phyloP scores from a whole-genome alignment of 2,797 vertebrate genomes.

The Calcarius lapponicus region DNA sequence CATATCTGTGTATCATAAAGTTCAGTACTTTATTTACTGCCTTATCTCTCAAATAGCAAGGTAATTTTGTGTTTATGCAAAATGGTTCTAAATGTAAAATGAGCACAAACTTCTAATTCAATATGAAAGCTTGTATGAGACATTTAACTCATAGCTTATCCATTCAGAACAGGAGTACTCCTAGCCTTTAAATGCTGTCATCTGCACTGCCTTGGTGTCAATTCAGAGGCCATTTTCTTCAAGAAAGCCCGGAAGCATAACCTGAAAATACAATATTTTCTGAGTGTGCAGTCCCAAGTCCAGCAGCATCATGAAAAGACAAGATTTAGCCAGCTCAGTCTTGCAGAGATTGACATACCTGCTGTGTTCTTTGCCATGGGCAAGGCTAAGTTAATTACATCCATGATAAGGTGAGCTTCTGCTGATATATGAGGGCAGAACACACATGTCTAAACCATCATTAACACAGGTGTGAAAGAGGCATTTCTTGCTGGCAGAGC shows the following conservation, averaged over 20 bases:
- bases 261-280: background rate
- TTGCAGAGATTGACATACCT: background rate
- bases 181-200: background rate
- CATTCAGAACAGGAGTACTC: background rate
- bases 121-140: background rate
- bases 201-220: background rate
- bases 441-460: background rate
- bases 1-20: background rate
- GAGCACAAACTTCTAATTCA: background rate
- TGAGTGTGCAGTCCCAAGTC: background rate
- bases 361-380: background rate
- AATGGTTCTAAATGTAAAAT: background rate
- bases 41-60: background rate
- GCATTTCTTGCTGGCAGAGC: background rate
- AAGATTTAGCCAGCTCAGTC: background rate
- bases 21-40: background rate
- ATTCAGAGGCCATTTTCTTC: background rate
- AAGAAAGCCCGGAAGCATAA: background rate
- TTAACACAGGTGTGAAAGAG: background rate
- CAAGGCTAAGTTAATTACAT: background rate
- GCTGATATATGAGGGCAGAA: background rate
- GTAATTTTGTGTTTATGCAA: background rate
- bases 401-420: background rate
- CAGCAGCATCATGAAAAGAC: background rate
- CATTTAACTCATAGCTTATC: background rate